Base-by-base conservation (phyloP, 1,140 invertebrate species). In the Cydia fagiglandana region DNA sequence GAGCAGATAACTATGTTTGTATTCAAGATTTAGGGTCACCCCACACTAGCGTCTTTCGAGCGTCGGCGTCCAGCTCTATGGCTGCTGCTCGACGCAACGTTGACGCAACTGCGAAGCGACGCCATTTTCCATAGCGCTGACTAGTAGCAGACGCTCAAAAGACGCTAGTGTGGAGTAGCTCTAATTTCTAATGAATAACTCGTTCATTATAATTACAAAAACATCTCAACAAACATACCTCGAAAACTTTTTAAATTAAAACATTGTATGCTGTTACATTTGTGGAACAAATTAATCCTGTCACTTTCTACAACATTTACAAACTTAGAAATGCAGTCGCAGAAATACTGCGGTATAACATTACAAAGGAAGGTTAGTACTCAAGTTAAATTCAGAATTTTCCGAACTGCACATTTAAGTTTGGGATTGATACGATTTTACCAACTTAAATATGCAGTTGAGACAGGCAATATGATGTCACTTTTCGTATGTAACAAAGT, bases 181-280 rank as follows among this genome's bases (percentile, higher is more conserved):
- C n/a, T 53, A 15, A 15, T 1, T 61, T 61, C 56, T 45, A 45
- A 61, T 20, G 24, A 1, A 56, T 4, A 56, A 20, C 56, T 20
- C 56, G n/a, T 34, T 13, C 30, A 24, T 24, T 64, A 66, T 66
- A 6, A 13, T n/a, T 15, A 66, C 64, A 66, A 66, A 66, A 34
- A 34, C 15, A 3, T 17, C 64, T n/a, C 4, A 28, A 66, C 13
- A 13, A 66, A 66, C 64, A 66, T 12, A 15, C 13, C 64, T 13
- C 12, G 24, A 38, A 70, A 70, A 70, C 66, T 70, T 70, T 70
- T 70, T 70, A 70, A 70, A 70, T 70, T 70, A 70, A 70, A 70
- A 70, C 24, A 24, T 70, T 70, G 66, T 70, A 70, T 70, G 66
- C n/a, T 70, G 30, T n/a, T 70, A 41, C 30, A n/a, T 38, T 41